These are phyloP conservation scores for Synanthedon vespiformis DNA, from an alignment of 2,888 invertebrate genomes.

Conservation along the genomic window DNA sequence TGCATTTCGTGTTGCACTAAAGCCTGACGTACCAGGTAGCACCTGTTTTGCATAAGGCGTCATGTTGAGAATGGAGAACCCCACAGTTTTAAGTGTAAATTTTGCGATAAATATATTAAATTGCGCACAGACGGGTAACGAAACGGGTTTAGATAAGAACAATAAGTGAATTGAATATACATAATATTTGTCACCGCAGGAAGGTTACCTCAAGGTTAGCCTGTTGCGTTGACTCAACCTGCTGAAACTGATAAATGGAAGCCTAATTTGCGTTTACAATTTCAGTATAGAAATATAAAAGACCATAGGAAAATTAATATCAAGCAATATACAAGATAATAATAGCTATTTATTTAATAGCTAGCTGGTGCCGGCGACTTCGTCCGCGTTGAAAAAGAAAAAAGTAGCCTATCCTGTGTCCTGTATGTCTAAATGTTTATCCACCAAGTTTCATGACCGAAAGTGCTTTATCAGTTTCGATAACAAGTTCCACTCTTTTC, in stretches of 20 bases:
- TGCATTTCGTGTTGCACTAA: conserved; percentile 26
- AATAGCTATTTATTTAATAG: too few relatives aligned
- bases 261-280: too few relatives aligned
- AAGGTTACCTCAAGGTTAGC: conserved; percentile 46
- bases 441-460: too few relatives aligned
- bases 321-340: too few relatives aligned
- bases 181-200: conserved; percentile 22
- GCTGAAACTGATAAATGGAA: not conserved
- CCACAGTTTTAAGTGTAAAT: conserved; percentile 60
- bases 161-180: conserved; percentile 33
- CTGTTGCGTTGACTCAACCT: conserved; percentile 6
- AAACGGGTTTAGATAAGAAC: conserved; percentile 44
- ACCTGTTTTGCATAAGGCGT: conserved; percentile 70
- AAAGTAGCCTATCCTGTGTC: too few relatives aligned
- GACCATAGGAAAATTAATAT: too few relatives aligned
- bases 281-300: too few relatives aligned
- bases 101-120: conserved; percentile 62
- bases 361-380: too few relatives aligned
- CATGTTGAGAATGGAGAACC: conserved; percentile 58
- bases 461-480: too few relatives aligned
- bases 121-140: conserved; percentile 46
- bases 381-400: too few relatives aligned
- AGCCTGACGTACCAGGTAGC: conserved; percentile 62
- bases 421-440: too few relatives aligned
- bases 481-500: too few relatives aligned